phyloP scores from a whole-genome alignment of 2,113 vertebrate species.

The Cathartes aura region DNA sequence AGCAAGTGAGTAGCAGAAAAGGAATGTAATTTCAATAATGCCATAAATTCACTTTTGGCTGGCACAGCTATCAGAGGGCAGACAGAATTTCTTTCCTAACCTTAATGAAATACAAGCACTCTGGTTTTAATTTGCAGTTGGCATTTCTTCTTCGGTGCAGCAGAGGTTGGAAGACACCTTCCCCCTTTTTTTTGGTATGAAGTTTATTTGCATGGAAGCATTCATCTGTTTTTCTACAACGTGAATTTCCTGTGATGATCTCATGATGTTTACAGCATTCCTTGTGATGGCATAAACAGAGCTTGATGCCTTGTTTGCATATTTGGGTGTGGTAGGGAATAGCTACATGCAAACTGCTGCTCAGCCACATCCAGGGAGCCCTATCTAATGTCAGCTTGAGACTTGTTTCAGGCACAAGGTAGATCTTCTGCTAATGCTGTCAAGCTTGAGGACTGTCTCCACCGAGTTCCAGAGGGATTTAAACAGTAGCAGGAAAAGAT shows the following conservation, averaged over 20 bases:
- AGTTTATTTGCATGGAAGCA: neutral
- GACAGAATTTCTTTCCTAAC: conserved; percentile 18
- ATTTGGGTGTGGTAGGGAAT: conserved; percentile 14
- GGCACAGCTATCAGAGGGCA: neutral
- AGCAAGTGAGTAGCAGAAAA: conserved; percentile 16
- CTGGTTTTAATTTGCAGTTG: neutral
- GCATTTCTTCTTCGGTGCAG: neutral
- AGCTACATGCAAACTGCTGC: neutral
- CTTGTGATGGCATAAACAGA: neutral
- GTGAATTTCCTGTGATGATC: conserved; percentile 41
- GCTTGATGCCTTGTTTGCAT: neutral
- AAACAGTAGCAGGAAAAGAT: neutral
- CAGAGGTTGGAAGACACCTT: neutral
- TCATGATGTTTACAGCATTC: conserved; percentile 34
- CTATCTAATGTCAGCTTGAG: neutral
- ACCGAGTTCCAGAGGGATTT: neutral
- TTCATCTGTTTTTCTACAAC: neutral
- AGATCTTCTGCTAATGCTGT: neutral
- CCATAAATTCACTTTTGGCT: conserved; percentile 3
- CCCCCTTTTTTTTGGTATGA: neutral
- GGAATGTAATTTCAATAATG: conserved; percentile 31
- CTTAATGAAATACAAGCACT: neutral
- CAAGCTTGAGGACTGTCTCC: neutral
- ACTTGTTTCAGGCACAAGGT: neutral
- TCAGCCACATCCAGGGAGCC: neutral